Base-by-base conservation (phyloP, 2,113 vertebrate genomes). In the Marcusenius ussheri region DNA sequence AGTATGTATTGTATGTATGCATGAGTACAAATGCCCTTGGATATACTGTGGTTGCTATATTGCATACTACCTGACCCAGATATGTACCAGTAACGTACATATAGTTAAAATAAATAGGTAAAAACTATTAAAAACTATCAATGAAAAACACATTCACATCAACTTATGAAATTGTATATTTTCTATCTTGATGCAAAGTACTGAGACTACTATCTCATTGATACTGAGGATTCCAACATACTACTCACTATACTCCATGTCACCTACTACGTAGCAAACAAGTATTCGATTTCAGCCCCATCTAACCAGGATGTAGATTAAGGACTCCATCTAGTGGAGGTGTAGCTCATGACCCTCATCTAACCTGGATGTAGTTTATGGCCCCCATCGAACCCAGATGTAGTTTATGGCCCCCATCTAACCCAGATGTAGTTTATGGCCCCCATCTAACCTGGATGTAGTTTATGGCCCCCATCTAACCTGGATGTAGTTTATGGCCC, bases 351-450 rank as follows among this genome's bases (percentile, higher is more conserved):
- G 58, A n/a, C 58, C 58, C 24, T 8, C 2, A 62, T n/a, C 8
- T 62, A n/a, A 9, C 5, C 21, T 0, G 6, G 19, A 58, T 58
- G 56, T 24, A 24, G 56, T 24, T 58, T 21, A 58, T 58, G 56
- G 0, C 56, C 21, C 56, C 5, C 21, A 58, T 58, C 0, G n/a
- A n/a, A 58, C 1, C 0, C 0, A 0, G 49, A 50, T 50, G 49
- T 13, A 50, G 49, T 50, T 50, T 50, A 50, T 50, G 49, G 0
- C 49, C 49, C 39, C 47, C 47, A 11, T 10, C 9, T 10, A 49
- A 10, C 47, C 0, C 0, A 8, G 47, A 47, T 47, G 47, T 47
- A 47, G 47, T 47, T 49, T 58, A 58, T 24, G 56, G 2, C 56
- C 56, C 21, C 6, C 21, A 58, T 58, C 21, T 58, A 58, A 58